Percentiles rank a stretch among this genome's conserved stretches.
Evolutionary conservation across 2,888 invertebrate genomes (phyloP).

Genomic region (Meganola albula): DNA sequence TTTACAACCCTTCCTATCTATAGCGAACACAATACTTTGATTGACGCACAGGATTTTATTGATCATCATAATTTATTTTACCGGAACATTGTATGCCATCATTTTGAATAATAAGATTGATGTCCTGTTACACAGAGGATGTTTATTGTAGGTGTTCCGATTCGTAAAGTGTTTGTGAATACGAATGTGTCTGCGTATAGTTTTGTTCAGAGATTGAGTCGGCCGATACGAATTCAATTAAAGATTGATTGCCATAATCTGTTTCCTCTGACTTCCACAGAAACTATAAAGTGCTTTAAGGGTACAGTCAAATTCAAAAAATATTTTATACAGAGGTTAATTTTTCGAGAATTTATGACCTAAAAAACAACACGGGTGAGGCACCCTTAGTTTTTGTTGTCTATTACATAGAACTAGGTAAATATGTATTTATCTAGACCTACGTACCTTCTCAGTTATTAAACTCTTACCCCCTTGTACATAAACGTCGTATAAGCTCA

Average conservation of each 20-base stretch:
- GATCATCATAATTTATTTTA: conserved; percentile 39
- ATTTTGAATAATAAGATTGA: conserved; percentile 38
- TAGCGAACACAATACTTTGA: conserved; percentile 28
- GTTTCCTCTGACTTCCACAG: conserved; percentile 32
- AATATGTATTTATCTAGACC: too few relatives aligned
- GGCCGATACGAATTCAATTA: conserved; percentile 56
- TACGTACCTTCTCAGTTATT: too few relatives aligned
- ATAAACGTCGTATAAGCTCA: too few relatives aligned
- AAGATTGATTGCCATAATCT: conserved; percentile 57
- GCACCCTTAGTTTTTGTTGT: too few relatives aligned
- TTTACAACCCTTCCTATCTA: conserved; percentile 29
- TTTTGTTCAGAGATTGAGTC: conserved; percentile 47
- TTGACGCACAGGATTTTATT: conserved; percentile 38
- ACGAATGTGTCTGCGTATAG: conserved; percentile 19
- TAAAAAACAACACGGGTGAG: too few relatives aligned
- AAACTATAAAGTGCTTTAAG: conserved; percentile 19
- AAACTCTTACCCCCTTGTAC: too few relatives aligned
- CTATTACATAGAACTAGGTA: too few relatives aligned
- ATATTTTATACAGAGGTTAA: not conserved
- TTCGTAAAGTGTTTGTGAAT: conserved; percentile 18
- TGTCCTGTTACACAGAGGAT: conserved; percentile 25
- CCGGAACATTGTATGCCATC: conserved; percentile 38
- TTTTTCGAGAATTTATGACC: too few relatives aligned
- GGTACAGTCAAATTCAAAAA: conserved; percentile 28
- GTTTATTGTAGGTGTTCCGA: conserved; percentile 15